Evolutionary conservation across 2,113 vertebrate species (phyloP), one percentile per base, ranked within the genome.

Genomic region (Psilopsiagon aurifrons): DNA sequence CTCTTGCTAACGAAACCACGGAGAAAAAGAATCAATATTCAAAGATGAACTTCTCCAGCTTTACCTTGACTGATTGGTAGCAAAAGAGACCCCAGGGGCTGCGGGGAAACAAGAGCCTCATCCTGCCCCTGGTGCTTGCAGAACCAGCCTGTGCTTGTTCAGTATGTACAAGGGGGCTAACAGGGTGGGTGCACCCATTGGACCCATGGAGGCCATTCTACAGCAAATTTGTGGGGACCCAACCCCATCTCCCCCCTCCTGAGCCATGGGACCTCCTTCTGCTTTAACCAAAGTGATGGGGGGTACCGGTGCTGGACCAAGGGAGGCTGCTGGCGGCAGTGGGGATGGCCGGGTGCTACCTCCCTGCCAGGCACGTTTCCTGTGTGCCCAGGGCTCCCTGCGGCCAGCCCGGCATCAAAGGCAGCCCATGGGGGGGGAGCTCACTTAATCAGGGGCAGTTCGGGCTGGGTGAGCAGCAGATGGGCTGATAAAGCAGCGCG

Each of bases 401-500:
- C 82, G 92, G 96, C 97, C 97, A 90, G 97, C 84, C 95, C 97
- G 59, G 98, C 98, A 98, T 98, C 98, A 98, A 98, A 98, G 98
- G 97, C 98, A 97, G 97, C 89, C 97, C 98, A 95, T 95, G 98
- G 86, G 2, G 96, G 98, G 97, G 89, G 97, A 96, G 96, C 96
- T 85, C 96, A 94, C 97, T 99, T 98, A 98, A 99, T 99, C 98
- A 98, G 94, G 89, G 93, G 81, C 83, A 68, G 98, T 98, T 98
- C 98, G 96, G 98, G 98, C 96, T 98, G 97, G 98, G 98, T 96
- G 98, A 98, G 86, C 98, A 96, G 96, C 98, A 98, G 99, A 99
- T 98, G 98, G 98, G 98, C 98, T 97, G 98, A 98, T 98, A 96
- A 97, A 86, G 96, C 96, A 78, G 98, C 96, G 87, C 88, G 94